Evolutionary conservation across 2,113 vertebrate genomes (phyloP).

Genomic region (Myiagra hebetior): DNA sequence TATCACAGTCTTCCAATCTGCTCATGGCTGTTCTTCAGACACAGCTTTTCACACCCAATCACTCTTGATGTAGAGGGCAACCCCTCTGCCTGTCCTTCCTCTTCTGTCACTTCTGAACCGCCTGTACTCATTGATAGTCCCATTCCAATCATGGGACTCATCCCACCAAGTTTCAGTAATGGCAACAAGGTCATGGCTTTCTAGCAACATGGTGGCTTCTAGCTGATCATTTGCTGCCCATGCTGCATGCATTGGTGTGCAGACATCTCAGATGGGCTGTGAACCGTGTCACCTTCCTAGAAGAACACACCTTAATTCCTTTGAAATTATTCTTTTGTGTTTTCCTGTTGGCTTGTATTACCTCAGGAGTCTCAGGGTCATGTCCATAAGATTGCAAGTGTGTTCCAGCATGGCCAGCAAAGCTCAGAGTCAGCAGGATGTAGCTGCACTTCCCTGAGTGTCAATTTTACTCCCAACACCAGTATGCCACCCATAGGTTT

Average conservation of each 20-base stretch:
- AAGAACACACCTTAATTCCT: not conserved
- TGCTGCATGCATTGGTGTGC: not conserved
- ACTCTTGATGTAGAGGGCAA: not conserved
- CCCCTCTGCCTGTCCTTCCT: not conserved
- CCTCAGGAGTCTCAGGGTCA: not conserved
- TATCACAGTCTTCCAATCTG: not conserved
- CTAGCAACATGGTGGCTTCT: not conserved
- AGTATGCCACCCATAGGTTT: not conserved
- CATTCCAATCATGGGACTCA: not conserved
- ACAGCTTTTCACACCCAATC: not conserved
- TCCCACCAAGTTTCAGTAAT: not conserved
- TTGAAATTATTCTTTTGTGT: not conserved
- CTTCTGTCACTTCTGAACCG: not conserved
- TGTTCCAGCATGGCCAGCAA: not conserved
- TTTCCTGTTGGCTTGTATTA: not conserved
- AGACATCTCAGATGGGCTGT: not conserved
- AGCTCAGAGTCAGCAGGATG: not conserved
- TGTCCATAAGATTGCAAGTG: not conserved
- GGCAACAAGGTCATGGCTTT: not conserved
- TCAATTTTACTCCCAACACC: not conserved
- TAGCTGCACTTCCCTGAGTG: not conserved
- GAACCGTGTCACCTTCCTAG: not conserved
- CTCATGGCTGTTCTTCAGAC: not conserved
- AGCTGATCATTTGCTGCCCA: not conserved
- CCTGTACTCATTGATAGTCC: not conserved